These are phyloP conservation scores for Eulacestoma nigropectus DNA, from an alignment of 2,113 vertebrate species.

Conservation along the genomic window DNA sequence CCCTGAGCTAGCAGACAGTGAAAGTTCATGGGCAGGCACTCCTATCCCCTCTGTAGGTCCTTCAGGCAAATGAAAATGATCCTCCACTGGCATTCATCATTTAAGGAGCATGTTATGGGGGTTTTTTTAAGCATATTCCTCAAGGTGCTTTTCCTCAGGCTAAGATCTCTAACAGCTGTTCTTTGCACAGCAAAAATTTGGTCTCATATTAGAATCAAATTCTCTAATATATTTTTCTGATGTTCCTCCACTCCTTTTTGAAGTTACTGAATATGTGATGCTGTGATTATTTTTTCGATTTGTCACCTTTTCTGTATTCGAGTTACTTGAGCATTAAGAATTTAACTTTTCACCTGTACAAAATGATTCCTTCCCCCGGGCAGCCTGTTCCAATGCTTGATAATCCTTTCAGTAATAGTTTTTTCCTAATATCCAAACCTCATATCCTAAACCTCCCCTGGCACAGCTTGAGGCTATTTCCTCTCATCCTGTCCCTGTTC, in stretches of 20 bases:
- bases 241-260: background rate
- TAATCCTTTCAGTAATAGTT: background rate
- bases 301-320: background rate
- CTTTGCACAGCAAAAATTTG: background rate
- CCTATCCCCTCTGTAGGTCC: background rate
- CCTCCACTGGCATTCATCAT: background rate
- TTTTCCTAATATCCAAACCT: background rate
- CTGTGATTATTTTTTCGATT: background rate
- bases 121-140: background rate
- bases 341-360: background rate
- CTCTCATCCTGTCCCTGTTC: background rate
- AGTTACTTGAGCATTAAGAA: background rate
- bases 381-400: background rate
- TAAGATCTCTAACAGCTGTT: background rate
- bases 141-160: background rate
- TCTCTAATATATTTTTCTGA: background rate
- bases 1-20: background rate
- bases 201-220: background rate
- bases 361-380: fast-evolving
- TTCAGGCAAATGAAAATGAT: background rate
- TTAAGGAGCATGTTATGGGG: background rate
- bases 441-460: background rate
- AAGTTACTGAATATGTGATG: background rate
- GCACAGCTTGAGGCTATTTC: background rate
- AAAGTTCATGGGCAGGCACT: background rate